Conservation (phyloP, 2,888 invertebrate genomes). For the Cheilosia vulpina region DNA sequence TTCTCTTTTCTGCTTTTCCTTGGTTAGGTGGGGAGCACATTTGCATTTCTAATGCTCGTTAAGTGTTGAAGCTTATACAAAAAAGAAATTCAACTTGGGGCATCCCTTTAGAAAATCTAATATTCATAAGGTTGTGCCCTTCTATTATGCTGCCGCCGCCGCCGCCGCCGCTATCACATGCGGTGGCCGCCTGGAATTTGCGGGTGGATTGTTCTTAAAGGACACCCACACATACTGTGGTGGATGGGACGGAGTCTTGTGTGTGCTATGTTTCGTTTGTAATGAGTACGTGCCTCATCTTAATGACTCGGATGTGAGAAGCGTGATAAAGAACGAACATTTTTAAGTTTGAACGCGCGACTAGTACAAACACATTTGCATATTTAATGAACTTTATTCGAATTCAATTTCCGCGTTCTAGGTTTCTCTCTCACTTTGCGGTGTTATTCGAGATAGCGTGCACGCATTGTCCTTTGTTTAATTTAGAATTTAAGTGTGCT, state of each 20-base stretch:
- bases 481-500: conserved; percentile 42
- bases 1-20: conserved; percentile 1
- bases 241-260: background rate
- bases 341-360: conserved; percentile 19
- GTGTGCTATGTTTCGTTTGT: conserved; percentile 48
- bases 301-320: conserved; percentile 60
- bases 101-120: conserved; percentile 45
- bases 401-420: conserved; percentile 71
- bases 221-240: background rate
- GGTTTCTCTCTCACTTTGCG: conserved; percentile 1
- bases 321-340: conserved; percentile 50
- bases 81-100: conserved; percentile 26
- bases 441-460: conserved; percentile 24
- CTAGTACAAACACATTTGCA: conserved; percentile 60
- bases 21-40: conserved; percentile 4
- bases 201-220: conserved; percentile 34
- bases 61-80: conserved; percentile 27
- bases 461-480: conserved; percentile 61
- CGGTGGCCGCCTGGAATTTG: background rate
- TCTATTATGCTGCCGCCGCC: background rate
- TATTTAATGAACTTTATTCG: conserved; percentile 74
- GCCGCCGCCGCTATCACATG: background rate
- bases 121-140: conserved; percentile 38
- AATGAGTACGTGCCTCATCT: conserved; percentile 70
- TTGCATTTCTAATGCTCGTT: conserved; percentile 48